Evolutionary conservation across 2,113 vertebrate genomes (phyloP), one percentile per base, ranked within the genome.

Genomic region (Osmerus mordax): DNA sequence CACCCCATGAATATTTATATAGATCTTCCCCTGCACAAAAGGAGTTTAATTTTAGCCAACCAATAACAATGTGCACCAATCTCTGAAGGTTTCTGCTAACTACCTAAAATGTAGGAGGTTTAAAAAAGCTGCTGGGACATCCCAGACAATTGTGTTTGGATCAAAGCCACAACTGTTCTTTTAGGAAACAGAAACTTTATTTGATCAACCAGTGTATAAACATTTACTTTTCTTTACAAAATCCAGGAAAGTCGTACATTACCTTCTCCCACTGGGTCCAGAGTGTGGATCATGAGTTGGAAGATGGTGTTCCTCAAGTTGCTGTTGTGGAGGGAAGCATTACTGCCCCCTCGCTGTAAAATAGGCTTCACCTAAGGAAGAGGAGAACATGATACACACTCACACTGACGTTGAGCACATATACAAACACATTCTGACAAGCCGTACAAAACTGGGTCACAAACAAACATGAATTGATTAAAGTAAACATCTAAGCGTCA

Each of bases 251-350:
- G 28, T 16, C 13, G 52, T 56, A 3, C 74, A 89, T 90, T 92
- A 97, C 95, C 95, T 91, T 94, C 92, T 78, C 93, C 87, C 82
- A 97, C 86, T 18, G 94, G 95, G 81, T 97, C 95, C 89, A 96
- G 89, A 2, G 94, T 96, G 89, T 93, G 93, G 83, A 96, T 92
- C 93, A 96, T 94, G 84, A 97, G 93, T 72, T 95, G 93, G 87
- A 94, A 94, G 86, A 95, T 92, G 89, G 94, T 94, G 89, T 78
- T 91, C 13, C 95, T 89, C 82, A 94, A 86, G 1, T 92, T 94
- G 0, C 92, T 88, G 90, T 96, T 95, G 89, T 96, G 94, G 32
- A 95, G 94, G 19, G 93, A 95, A 51, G 93, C 91, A 0, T 92
- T 89, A 90, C 94, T 95, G 86, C 92, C 92, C 29, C 92, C 95